phyloP scores from a whole-genome alignment of 2,888 invertebrate species.

The Synergus japonicus region DNA sequence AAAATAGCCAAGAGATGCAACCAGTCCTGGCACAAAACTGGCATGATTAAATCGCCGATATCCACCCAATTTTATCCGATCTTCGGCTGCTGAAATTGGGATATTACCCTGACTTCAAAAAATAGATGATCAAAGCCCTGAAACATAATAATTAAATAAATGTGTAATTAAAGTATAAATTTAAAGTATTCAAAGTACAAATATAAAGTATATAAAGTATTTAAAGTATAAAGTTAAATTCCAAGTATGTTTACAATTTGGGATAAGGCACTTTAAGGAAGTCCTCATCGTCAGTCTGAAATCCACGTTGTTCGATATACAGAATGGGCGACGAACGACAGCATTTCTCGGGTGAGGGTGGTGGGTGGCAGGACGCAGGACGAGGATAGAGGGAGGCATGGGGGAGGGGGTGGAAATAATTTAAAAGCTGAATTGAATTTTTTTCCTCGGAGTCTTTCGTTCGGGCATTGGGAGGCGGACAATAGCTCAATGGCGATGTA shows the following conservation, averaged over 20 bases:
- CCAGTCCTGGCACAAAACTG: no score
- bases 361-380: slow-evolving; percentile 47
- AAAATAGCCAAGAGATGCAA: no score
- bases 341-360: slow-evolving; percentile 59
- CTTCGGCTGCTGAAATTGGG: no score
- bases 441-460: slow-evolving; percentile 76
- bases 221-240: no score
- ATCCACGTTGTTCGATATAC: not conserved
- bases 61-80: no score
- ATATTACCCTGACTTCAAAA: no score
- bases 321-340: slow-evolving; percentile 35
- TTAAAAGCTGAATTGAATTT: slow-evolving; percentile 78
- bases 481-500: slow-evolving; percentile 78
- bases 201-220: no score
- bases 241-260: not conserved
- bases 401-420: slow-evolving; percentile 72
- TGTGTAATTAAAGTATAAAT: not conserved
- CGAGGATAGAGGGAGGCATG: slow-evolving; percentile 26
- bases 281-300: slow-evolving; percentile 20
- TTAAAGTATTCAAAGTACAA: not conserved
- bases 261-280: not conserved
- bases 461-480: slow-evolving; percentile 77
- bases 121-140: no score
- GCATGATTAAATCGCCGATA: no score
- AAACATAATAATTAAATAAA: not conserved